These are phyloP conservation scores for Volucella zonaria DNA, from an alignment of 2,888 invertebrate genomes.

Conservation along the genomic window DNA sequence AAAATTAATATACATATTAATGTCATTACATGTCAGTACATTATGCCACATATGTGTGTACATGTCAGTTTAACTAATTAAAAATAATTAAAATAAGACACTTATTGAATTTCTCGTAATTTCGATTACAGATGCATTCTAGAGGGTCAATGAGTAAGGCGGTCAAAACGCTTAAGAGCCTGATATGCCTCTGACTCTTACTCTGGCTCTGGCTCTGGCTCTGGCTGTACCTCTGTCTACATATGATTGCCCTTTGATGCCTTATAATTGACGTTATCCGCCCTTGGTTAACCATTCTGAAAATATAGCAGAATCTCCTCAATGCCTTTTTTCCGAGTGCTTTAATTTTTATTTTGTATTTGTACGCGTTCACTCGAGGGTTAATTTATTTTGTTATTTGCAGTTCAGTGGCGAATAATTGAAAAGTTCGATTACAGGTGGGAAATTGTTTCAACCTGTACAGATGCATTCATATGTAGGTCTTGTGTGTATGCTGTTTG, in stretches of 20 bases:
- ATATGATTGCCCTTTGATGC: slow-evolving; percentile 16
- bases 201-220: no score
- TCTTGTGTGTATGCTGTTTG: no score
- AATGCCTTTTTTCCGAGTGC: not conserved
- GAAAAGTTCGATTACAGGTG: slow-evolving; percentile 55
- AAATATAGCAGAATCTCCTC: not conserved
- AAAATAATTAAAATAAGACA: no score
- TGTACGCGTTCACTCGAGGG: slow-evolving; percentile 36
- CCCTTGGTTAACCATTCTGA: slow-evolving; percentile 6
- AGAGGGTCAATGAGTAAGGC: no score
- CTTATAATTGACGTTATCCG: slow-evolving; percentile 51
- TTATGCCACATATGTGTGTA: no score
- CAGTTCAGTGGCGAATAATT: slow-evolving; percentile 63
- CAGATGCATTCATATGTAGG: slow-evolving; percentile 38
- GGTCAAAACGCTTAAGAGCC: no score
- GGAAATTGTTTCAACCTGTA: slow-evolving; percentile 44
- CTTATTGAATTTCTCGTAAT: no score
- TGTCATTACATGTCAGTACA: no score
- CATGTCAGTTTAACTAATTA: no score
- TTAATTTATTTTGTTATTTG: slow-evolving; percentile 54
- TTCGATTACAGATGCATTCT: no score
- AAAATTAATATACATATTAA: no score
- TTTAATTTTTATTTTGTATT: slow-evolving; percentile 45
- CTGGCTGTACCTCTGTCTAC: slow-evolving; percentile 3
- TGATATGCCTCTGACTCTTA: no score